Evolutionary conservation across 1,140 invertebrate species (phyloP), one percentile per base, ranked within the genome.

Genomic region (Lethrus apterus): DNA sequence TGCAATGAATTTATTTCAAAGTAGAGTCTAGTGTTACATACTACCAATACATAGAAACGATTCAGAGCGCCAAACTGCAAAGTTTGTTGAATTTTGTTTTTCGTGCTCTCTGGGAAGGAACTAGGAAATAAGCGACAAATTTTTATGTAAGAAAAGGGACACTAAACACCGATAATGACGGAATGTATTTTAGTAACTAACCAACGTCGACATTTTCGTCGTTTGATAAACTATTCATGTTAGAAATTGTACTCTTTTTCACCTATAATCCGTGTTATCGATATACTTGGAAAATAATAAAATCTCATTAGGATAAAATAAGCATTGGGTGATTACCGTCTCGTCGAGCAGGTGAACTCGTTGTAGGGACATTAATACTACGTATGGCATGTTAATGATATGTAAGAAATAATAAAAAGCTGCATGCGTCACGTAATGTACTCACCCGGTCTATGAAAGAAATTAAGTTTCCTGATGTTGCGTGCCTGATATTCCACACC

Each of bases 391-490:
- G n/a, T 40, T 40, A 40, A 40, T 40, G 36, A 40, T 40, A 40
- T 40, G 19, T 21, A n/a, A 40, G 36, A 40, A 40, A 40, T 40
- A 40, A 40, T 40, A 40, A 40, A 40, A 40, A 21, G 11, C 18
- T 40, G 34, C 34, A 36, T 36, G 34, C 34, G 4, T 17, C 34
- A 36, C 34, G 34, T 17, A 36, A 13, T 13, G 14, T 17, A 14
- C 34, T 36, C 19, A 17, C 34, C 9, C 15, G 7, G 19, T 36
- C 34, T 36, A 18, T 10, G 18, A 36, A 36, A n/a, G n/a, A n/a
- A n/a, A n/a, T n/a, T n/a, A n/a, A n/a, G n/a, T 36, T 36, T 33
- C 14, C 19, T 14, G 15, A 36, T 36, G 7, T 36, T 14, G 34
- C 34, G 34, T 36, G 34, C 18, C 19, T 36, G 34, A 36, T 36